Evolutionary conservation across 35 echinoderm and acorn worm genomes (phyloP).

Genomic region (Ophiothrix spiculata): DNA sequence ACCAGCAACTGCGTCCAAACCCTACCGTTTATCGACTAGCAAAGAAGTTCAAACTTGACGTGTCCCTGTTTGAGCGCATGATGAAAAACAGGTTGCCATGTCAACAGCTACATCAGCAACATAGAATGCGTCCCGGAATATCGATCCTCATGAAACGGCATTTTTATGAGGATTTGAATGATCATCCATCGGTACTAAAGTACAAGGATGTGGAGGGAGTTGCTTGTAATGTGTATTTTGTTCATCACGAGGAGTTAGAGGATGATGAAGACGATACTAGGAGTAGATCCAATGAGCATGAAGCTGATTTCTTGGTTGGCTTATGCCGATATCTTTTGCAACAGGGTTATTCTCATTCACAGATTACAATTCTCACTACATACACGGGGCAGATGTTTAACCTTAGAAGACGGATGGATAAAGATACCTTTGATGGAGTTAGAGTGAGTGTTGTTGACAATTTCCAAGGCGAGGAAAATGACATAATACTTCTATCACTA

Average conservation of each 20-base stretch:
- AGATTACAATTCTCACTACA: conserved; percentile 90
- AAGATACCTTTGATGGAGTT: conserved; percentile 53
- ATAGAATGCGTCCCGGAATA: conserved; percentile 82
- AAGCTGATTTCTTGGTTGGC: conserved; percentile 62
- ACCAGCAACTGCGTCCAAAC: conserved; percentile 86
- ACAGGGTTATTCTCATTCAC: conserved; percentile 61
- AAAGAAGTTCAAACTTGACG: conserved; percentile 48
- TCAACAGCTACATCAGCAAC: conserved; percentile 46
- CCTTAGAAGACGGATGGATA: conserved; percentile 58
- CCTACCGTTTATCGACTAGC: conserved; percentile 69
- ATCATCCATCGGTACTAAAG: conserved; percentile 33
- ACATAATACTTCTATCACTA: conserved; percentile 90
- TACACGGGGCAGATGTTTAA: conserved; percentile 80
- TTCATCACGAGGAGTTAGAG: conserved; percentile 61
- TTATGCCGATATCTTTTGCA: conserved; percentile 80
- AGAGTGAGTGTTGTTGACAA: conserved; percentile 74
- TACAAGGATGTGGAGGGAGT: conserved; percentile 55
- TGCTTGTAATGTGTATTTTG: conserved; percentile 53
- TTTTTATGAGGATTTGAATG: conserved; percentile 55
- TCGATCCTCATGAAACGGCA: conserved; percentile 54
- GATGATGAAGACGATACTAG: conserved; percentile 45
- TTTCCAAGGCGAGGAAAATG: conserved; percentile 96
- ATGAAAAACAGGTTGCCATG: conserved; percentile 56
- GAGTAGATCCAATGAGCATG: conserved; percentile 63
- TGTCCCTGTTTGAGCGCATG: conserved; percentile 76